Base-by-base conservation (phyloP, 1,140 invertebrate genomes). In the Saccostrea cuccullata region DNA sequence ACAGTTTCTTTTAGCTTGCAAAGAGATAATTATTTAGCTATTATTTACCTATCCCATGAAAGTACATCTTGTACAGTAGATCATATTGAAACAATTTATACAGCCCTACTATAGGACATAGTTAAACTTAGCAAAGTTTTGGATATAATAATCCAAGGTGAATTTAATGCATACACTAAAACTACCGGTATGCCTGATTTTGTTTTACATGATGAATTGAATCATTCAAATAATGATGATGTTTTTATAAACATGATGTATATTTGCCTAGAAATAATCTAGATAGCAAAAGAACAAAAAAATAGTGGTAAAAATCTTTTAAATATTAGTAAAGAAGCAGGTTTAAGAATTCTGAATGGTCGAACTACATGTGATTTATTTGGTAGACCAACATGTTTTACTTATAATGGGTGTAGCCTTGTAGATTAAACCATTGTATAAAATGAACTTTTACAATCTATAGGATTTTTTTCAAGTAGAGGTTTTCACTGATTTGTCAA, bases 161-260 rank as follows among this genome's bases (percentile, higher is more conserved):
- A 86, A 9, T 86, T 86, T 36, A 86, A 86, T 86, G 70, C 86
- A 2, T 86, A 82, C 36, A 86, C 70, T 12, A 86, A 82, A 47
- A 86, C 47, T 15, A 40, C n/a, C n/a, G n/a, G n/a, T n/a, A n/a
- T 56, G 8, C 47, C 6, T 55, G 70, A 86, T 60, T 86, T 82
- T 58, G 73, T 86, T 58, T 17, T 56, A 47, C 13, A 64, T 55
- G 86, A 86, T 86, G 13, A 20, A 30, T 20, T 15, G 17, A n/a
- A n/a, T n/a, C n/a, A n/a, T n/a, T n/a, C n/a, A n/a, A n/a, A n/a
- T n/a, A n/a, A n/a, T n/a, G n/a, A 17, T 55, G 70, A 86, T 77
- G 85, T 70, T 73, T 55, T 55, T 23, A 86, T 77, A 55, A 55
- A n/a, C n/a, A 77, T 60, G 60, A 86, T 36, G 6, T 17, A 36